These are phyloP conservation scores for Chromoteleia sp. DNA, from an alignment of 2,888 invertebrate genomes.

Conservation along the genomic window DNA sequence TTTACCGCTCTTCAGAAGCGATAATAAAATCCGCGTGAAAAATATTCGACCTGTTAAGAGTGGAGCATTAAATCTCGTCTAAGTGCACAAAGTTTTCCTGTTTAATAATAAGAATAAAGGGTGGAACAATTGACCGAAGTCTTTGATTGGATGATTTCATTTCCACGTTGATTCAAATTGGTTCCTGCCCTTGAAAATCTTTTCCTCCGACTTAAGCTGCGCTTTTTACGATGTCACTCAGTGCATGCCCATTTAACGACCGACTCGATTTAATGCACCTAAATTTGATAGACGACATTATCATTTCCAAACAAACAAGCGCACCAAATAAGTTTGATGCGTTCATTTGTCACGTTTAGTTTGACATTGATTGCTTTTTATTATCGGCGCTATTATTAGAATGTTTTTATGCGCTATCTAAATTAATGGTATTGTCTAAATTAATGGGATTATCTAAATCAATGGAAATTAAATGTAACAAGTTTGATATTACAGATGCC, in stretches of 20 bases:
- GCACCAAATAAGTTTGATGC: conserved; percentile 21
- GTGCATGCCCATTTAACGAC: conserved; percentile 56
- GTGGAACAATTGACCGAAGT: conserved; percentile 73
- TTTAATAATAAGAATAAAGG: conserved; percentile 56
- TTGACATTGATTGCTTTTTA: conserved; percentile 9
- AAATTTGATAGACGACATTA: conserved; percentile 40
- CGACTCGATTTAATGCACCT: conserved; percentile 35
- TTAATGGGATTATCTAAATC: neutral
- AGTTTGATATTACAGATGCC: too few relatives aligned
- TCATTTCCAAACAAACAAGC: conserved; percentile 43
- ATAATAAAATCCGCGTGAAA: conserved; percentile 12
- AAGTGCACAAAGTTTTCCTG: conserved; percentile 68
- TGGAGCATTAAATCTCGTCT: conserved; percentile 38
- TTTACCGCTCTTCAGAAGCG: conserved; percentile 8
- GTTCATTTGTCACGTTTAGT: conserved; percentile 19
- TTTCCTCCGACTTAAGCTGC: conserved; percentile 68
- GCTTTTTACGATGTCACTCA: conserved; percentile 29
- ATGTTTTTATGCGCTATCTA: neutral
- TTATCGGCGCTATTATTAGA: neutral
- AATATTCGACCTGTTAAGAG: conserved; percentile 18
- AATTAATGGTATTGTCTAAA: too few relatives aligned
- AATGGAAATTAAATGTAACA: too few relatives aligned
- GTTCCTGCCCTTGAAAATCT: conserved; percentile 75
- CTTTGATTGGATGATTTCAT: conserved; percentile 76
- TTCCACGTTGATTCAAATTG: conserved; percentile 72